A percentile compares a stretch with the other conserved stretches of the same genome.
phyloP scores from a whole-genome alignment of 2,888 invertebrate species.

The Polydrusus tereticollis region DNA sequence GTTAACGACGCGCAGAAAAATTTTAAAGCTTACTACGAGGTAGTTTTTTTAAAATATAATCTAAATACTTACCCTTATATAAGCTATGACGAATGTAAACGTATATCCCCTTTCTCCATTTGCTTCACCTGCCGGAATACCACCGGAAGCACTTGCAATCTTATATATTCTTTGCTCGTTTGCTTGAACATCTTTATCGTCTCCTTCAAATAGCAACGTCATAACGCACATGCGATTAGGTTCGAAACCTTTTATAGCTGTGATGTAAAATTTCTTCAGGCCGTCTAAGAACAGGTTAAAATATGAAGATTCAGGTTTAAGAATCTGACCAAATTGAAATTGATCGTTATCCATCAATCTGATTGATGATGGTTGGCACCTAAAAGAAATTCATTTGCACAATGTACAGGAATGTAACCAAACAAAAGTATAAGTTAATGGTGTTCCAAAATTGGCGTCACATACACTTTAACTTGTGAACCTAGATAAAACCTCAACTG shows the following conservation, averaged over 20 bases:
- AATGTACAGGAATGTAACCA: no score
- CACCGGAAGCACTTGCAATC: conserved; percentile 82
- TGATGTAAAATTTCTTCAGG: conserved; percentile 89
- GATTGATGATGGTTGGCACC: conserved; percentile 94
- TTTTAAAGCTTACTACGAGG: no score
- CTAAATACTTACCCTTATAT: conserved; percentile 91
- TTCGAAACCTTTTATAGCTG: conserved; percentile 88
- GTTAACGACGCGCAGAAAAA: no score
- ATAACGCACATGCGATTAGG: conserved; percentile 87
- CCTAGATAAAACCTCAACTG: no score
- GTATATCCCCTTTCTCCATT: conserved; percentile 97
- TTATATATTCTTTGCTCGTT: conserved; percentile 84
- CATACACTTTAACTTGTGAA: no score
- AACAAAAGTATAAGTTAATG: no score
- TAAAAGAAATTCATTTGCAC: conserved; percentile 31
- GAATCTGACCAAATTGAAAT: conserved; percentile 91
- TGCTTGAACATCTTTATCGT: conserved; percentile 77
- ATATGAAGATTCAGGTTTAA: conserved; percentile 76
- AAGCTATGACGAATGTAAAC: conserved; percentile 97
- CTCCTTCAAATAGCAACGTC: conserved; percentile 93
- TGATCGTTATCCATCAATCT: conserved; percentile 98
- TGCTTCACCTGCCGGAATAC: conserved; percentile 90
- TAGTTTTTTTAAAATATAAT: no score
- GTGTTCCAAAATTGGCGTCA: no score
- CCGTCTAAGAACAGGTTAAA: conserved; percentile 80